Base-by-base conservation (phyloP, 2,888 invertebrate genomes). In the Cheiracanthium punctorium region DNA sequence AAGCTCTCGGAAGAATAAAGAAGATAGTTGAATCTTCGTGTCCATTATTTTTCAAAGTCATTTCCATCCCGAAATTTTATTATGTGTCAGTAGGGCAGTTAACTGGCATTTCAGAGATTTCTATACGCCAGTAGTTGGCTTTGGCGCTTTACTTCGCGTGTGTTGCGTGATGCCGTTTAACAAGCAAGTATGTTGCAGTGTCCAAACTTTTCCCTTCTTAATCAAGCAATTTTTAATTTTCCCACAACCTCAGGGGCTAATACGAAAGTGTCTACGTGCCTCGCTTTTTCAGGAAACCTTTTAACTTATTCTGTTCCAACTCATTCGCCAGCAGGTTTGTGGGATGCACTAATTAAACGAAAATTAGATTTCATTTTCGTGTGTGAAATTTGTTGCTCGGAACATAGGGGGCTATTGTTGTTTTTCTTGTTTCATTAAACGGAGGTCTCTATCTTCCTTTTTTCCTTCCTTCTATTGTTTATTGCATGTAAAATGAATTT, bases 201-300 rank as follows among this genome's bases (percentile, higher is more conserved):
- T 58, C 58, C 58, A 58, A 58, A 58, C 14, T 58, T 58, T 24
- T 24, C 58, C 58, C 24, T 20, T 58, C 58, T 58, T 58, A 58
- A 58, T 58, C 58, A 58, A 58, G 24, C 4, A 1, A 17, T 58
- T 58, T 58, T 58, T 58, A 58, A 58, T 58, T 58, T 24, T 58
- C 58, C 24, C 20, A 24, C 24, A 58, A 58, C 58, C 58, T 24
- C 2, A 58, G 24, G 24, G 4, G 1, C 1, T 58, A 24, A 17
- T 48, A 48, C 17, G 17, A 48, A 24, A 4, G 24, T 58, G 58
- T 20, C 20, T 58, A 17, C 58, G 58, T 58, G 58, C 24, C 17
- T 1, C 24, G 12, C 58, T 58, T 58, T 58, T 58, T 48, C 24
- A 58, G 24, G 24, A 58, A 24, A 58, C 58, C 20, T 58, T 58